Percentiles rank a stretch among this genome's conserved stretches.
These are phyloP conservation scores for Cyprinella venusta DNA, from an alignment of 2,797 vertebrate genomes.

Conservation along the genomic window DNA sequence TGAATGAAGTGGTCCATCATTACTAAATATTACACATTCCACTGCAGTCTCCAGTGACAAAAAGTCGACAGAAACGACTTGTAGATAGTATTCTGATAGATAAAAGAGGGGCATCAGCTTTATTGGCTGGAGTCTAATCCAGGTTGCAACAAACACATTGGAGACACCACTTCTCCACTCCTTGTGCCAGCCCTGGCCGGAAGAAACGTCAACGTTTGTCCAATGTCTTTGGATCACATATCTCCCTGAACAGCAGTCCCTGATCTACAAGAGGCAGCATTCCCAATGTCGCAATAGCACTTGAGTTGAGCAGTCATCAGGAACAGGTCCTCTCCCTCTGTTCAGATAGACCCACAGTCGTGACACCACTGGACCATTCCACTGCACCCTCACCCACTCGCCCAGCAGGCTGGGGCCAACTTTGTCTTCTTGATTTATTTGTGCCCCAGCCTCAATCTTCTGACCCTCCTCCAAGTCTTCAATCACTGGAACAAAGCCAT, in stretches of 20 bases:
- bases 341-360: too few species aligned
- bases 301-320: background rate
- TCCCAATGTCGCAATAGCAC: background rate
- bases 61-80: background rate
- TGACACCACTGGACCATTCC: background rate
- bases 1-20: background rate
- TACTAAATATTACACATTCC: conserved; percentile 1
- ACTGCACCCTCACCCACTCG: background rate
- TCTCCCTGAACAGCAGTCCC: conserved; percentile 11
- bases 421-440: background rate
- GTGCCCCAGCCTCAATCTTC: background rate
- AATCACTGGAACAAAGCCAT: background rate
- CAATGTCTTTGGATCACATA: conserved; percentile 20
- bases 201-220: background rate
- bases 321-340: background rate
- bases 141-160: background rate
- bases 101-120: conserved; percentile 13
- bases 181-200: too few species aligned
- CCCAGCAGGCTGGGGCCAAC: background rate
- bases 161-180: background rate
- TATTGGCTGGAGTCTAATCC: background rate
- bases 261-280: background rate
- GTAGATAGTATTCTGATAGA: background rate
- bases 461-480: background rate
- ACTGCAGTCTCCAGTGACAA: background rate